Evolutionary conservation across 2,797 vertebrate genomes (phyloP), one percentile per base, ranked within the genome.

Genomic region (Iguana delicatissima): DNA sequence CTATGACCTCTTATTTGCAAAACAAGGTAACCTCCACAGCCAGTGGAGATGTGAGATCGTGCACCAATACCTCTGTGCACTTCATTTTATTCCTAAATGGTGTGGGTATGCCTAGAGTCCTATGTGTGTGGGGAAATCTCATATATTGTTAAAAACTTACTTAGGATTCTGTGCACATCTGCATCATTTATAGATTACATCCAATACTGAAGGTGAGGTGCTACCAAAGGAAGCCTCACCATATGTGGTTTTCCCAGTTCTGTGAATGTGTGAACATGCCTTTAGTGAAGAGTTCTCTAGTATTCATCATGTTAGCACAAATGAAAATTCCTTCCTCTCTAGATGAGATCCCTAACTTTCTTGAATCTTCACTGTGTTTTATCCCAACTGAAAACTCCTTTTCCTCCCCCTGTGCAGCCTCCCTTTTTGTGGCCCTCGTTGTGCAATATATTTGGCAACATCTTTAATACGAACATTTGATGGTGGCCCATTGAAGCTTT

Each of bases 381-480:
- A 73, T 84, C 80, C 42, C 96, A 96, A 96, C 93, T 97, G 95
- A 97, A 97, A 94, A 95, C 95, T 96, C 91, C 96, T 96, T 97
- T 96, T 96, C 96, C 96, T 96, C 95, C 96, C 94, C 95, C 96
- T 94, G 95, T 97, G 95, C 95, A 97, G 96, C 96, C 95, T 96
- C 81, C 50, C 86, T 80, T 88, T 84, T 95, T 95, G 95, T 95
- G 95, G 95, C 96, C 96, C 96, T 97, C 96, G 96, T 93, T 95
- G 97, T 79, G 96, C 94, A 95, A 96, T 95, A 95, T 95, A 94
- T 87, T 94, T 94, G 93, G 93, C 86, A 85, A 62, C 97, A 96
- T 95, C 96, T 95, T 97, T 96, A 97, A 96, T 95, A 96, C 96
- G 96, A 96, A 95, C 97, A 96, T 93, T 96, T 96, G 95, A 97